Evolutionary conservation across 2,888 invertebrate species (phyloP), one percentile per base, ranked within the genome.

Genomic region (Watsonalla cultraria): DNA sequence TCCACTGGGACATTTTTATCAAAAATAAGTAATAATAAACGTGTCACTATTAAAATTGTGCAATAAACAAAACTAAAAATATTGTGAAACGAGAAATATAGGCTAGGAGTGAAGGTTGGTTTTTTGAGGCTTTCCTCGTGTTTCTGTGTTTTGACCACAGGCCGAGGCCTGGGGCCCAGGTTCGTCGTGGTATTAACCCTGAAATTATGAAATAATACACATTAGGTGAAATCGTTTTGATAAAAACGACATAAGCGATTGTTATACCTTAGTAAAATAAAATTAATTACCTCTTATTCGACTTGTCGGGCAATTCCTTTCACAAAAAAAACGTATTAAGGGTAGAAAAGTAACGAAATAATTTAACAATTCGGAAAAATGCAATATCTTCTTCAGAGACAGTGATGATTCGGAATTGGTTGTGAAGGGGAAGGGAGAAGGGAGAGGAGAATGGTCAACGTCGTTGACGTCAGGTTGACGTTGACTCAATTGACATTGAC

Each of bases 1-100:
- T 90, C 90, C 90, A 89, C 72, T 90, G 85, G 60, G 89, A 87
- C 90, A 90, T 90, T 54, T 62, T 82, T 64, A 59, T 59, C 15
- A 49, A 49, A 24, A 9, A 37, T 8, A 5, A 0, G 51, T 61
- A 53, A 54, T 54, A 34, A 47, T 56, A 60, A 51, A 13, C 42
- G 42, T 42, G 11, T 42, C 8, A 0, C 42, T 48, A 54, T 56
- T 56, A 65, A 72, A 70, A 60, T 77, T 78, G 74, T 68, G 76
- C 75, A 80, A 80, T 70, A 61, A 70, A 58, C 61, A 53, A 59
- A 53, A 42, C 42, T 42, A 51, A 56, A 61, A 54, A 53, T 61
- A 57, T 52, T 61, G 55, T 60, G 63, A 54, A 60, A 49, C 58
- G 55, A 51, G 54, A 59, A 51, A 54, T 61, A 60, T 66, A 59